Evolutionary conservation across 2,113 vertebrate genomes (phyloP).

Genomic region (Plectropomus leopardus): DNA sequence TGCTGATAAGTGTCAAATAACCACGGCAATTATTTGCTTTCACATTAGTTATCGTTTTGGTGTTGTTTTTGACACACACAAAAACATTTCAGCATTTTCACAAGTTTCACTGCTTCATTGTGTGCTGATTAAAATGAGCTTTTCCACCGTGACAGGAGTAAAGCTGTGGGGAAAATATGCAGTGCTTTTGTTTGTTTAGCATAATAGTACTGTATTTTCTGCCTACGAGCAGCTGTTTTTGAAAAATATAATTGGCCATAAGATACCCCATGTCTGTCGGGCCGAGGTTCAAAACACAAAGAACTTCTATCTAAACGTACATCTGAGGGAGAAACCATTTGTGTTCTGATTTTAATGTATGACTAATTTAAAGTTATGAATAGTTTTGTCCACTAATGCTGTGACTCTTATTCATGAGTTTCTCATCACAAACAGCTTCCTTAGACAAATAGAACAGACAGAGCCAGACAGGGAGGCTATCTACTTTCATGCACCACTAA

Average conservation of each 20-base stretch:
- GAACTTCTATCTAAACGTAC: not conserved
- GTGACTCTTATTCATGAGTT: not conserved
- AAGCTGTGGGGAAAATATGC: not conserved
- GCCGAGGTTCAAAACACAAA: not conserved
- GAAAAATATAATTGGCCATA: not conserved
- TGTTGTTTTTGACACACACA: not conserved
- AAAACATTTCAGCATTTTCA: not conserved
- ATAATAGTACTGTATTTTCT: too few species aligned
- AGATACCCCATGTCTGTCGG: not conserved
- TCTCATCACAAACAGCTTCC: not conserved
- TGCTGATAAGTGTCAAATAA: not conserved
- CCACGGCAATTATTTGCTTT: too few species aligned
- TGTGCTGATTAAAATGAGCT: not conserved
- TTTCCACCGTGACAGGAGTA: not conserved
- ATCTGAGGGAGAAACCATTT: not conserved
- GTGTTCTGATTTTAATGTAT: not conserved
- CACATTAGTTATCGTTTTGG: too few species aligned
- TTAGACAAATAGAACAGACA: constrained; percentile 7
- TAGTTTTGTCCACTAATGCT: not conserved
- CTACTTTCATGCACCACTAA: constrained; percentile 42
- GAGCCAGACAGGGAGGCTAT: constrained; percentile 15
- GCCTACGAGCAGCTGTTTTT: not conserved
- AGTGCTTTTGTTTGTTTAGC: too few species aligned
- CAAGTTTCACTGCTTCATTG: not conserved
- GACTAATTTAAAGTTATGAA: not conserved